phyloP scores from a whole-genome alignment of 2,113 vertebrate genomes.

The Anhinga anhinga region DNA sequence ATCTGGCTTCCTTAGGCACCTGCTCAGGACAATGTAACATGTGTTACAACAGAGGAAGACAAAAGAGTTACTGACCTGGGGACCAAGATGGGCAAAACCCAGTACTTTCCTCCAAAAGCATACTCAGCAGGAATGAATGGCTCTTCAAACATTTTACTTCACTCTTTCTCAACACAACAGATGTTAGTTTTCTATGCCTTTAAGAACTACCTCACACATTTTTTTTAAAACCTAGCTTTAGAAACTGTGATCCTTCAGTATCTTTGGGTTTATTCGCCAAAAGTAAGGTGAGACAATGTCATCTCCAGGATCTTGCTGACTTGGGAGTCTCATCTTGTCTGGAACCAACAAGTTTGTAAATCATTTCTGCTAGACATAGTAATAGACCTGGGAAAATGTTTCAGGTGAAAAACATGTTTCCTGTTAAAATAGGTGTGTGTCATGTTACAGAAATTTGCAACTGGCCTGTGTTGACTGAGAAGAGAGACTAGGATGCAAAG shows the following conservation, averaged over 20 bases:
- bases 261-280: neutral
- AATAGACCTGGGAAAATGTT: neutral
- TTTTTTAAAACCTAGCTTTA: neutral
- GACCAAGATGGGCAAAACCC: neutral
- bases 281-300: neutral
- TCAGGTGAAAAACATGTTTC: neutral
- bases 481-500: neutral
- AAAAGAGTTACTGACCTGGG: neutral
- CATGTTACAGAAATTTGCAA: neutral
- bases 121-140: neutral
- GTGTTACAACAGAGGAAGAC: neutral
- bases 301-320: neutral
- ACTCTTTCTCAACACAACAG: neutral
- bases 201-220: neutral
- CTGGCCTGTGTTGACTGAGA: neutral
- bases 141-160: neutral
- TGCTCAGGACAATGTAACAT: neutral
- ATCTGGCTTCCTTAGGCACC: neutral
- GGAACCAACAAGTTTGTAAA: neutral
- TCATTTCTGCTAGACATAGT: neutral
- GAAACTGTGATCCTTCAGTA: neutral
- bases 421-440: neutral
- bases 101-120: neutral
- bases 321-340: neutral
- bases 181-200: neutral